Conservation (phyloP, 2,113 vertebrate species). For the Hemiprocne comata region DNA sequence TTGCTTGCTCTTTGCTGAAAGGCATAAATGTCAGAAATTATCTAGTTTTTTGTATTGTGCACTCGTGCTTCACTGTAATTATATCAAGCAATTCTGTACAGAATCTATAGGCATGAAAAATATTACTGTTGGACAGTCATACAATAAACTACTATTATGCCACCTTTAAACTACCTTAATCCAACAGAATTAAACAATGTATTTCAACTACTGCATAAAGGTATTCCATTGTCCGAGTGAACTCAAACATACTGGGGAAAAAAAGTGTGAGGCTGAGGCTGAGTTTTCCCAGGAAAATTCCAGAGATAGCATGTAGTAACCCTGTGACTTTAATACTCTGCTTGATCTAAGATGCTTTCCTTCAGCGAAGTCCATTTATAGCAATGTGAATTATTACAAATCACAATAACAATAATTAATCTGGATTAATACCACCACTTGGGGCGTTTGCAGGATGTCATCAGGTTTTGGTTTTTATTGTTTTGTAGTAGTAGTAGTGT, state of each 20-base stretch:
- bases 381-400: background rate
- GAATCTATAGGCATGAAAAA: background rate
- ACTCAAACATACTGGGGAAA: background rate
- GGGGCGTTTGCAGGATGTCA: background rate
- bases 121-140: background rate
- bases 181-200: background rate
- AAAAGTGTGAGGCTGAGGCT: background rate
- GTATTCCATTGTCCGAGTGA: background rate
- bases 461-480: background rate
- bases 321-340: background rate
- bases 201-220: background rate
- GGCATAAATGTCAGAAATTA: background rate
- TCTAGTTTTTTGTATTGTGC: background rate
- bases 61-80: background rate
- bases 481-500: background rate
- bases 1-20: constrained; percentile 15
- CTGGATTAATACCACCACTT: background rate
- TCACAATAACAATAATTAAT: background rate
- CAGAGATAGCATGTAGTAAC: background rate
- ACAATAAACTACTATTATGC: background rate
- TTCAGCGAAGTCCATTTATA: background rate
- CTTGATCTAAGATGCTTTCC: background rate
- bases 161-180: background rate
- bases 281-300: background rate
- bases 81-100: background rate